These are phyloP conservation scores for Coluber constrictor DNA, from an alignment of 2,797 vertebrate species.

Conservation along the genomic window DNA sequence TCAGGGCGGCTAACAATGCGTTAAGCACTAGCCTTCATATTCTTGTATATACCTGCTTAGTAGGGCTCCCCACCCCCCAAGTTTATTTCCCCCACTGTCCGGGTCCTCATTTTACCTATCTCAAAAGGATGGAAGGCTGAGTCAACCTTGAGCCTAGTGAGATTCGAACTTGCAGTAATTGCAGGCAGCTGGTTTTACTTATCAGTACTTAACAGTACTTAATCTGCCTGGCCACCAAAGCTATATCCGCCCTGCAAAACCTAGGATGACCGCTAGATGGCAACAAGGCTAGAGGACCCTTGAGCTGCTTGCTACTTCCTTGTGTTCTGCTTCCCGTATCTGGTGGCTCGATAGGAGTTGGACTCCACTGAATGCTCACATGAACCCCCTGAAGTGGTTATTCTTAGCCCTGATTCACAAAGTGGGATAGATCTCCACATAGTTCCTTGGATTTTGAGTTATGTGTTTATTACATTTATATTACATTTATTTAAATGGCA, in stretches of 20 bases:
- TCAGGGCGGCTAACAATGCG: too few species aligned
- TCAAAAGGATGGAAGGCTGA: too few species aligned
- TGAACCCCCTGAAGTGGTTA: background rate
- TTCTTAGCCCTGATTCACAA: background rate
- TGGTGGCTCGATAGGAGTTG: background rate
- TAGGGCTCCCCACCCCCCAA: too few species aligned
- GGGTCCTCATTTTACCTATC: too few species aligned
- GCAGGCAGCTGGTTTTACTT: too few species aligned
- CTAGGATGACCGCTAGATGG: background rate
- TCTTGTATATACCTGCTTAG: too few species aligned
- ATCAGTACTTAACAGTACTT: too few species aligned
- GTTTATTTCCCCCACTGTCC: too few species aligned
- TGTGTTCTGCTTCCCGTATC: background rate
- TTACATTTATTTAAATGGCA: background rate
- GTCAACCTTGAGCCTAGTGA: too few species aligned
- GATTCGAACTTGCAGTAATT: too few species aligned
- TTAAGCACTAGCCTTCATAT: too few species aligned
- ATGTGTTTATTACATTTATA: background rate
- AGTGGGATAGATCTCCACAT: background rate
- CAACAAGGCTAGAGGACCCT: background rate
- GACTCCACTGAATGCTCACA: background rate
- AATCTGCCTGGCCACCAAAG: too few species aligned
- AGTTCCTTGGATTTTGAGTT: background rate
- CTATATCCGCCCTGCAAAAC: background rate
- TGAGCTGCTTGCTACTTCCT: background rate